Evolutionary conservation across 2,888 invertebrate genomes (phyloP).

Genomic region (Digitonthophagus gazella): DNA sequence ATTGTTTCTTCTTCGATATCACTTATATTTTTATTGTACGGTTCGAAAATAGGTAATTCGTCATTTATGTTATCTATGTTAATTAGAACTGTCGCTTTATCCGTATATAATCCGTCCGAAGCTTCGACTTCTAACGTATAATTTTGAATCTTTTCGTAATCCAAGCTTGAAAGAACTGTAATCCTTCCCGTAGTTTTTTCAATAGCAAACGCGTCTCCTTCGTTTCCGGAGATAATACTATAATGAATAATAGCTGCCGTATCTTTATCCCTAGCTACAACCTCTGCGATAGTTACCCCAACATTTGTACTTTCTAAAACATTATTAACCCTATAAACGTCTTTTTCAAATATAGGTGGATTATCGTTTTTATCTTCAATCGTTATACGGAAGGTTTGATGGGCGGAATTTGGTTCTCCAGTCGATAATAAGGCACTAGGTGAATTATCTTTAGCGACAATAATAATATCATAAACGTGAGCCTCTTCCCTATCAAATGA

Average conservation of each 20-base stretch:
- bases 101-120: conserved; percentile 80
- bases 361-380: conserved; percentile 98
- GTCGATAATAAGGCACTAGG: conserved; percentile 71
- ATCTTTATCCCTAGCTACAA: conserved; percentile 84
- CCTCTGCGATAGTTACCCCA: conserved; percentile 80
- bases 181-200: conserved; percentile 84
- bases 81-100: conserved; percentile 79
- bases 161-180: conserved; percentile 71
- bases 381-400: conserved; percentile 83
- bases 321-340: conserved; percentile 69
- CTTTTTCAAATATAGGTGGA: conserved; percentile 81
- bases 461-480: conserved; percentile 84
- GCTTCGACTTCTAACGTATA: conserved; percentile 82
- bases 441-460: conserved; percentile 87
- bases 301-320: conserved; percentile 82
- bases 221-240: conserved; percentile 84
- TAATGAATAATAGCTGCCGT: conserved; percentile 85
- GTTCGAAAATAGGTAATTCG: conserved; percentile 79
- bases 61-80: conserved; percentile 90
- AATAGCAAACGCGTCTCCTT: conserved; percentile 82
- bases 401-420: conserved; percentile 70
- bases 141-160: conserved; percentile 82
- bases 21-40: conserved; percentile 68
- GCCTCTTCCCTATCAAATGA: conserved; percentile 84
- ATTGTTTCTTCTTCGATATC: conserved; percentile 70